phyloP scores from a whole-genome alignment of 2,113 vertebrate genomes.

The Apodemus speciosus region DNA sequence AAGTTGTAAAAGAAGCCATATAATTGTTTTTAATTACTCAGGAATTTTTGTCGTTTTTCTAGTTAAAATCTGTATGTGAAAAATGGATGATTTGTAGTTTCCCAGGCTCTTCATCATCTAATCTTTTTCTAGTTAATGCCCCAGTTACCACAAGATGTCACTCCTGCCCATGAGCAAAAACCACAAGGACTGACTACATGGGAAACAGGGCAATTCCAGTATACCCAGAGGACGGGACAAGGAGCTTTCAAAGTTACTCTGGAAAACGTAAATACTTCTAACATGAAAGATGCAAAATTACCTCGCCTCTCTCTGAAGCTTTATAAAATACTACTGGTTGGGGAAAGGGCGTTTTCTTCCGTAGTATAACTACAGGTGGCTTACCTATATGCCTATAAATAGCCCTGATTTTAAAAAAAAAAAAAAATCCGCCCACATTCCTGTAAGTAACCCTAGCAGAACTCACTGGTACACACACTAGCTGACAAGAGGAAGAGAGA shows the following conservation, averaged over 20 bases:
- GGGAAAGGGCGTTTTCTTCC: not conserved
- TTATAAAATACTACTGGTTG: not conserved
- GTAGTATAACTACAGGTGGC: too few species aligned
- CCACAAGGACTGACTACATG: not conserved
- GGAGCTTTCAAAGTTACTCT: not conserved
- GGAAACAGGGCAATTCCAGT: not conserved
- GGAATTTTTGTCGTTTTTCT: not conserved
- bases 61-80: not conserved
- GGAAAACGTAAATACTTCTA: not conserved
- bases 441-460: not conserved
- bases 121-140: not conserved
- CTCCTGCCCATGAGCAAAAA: slow-evolving; percentile 57
- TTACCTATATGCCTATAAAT: not conserved
- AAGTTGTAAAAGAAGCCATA: not conserved
- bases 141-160: slow-evolving; percentile 79
- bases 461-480: not conserved
- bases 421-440: not conserved
- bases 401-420: not conserved
- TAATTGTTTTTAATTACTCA: not conserved
- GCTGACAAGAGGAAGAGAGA: not conserved
- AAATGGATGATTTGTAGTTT: not conserved
- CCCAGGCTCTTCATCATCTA: not conserved
- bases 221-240: not conserved
- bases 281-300: not conserved
- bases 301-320: not conserved